Percentiles rank a stretch among this genome's conserved stretches.
phyloP scores from a whole-genome alignment of 2,797 vertebrate species.

The Luscinia megarhynchos region DNA sequence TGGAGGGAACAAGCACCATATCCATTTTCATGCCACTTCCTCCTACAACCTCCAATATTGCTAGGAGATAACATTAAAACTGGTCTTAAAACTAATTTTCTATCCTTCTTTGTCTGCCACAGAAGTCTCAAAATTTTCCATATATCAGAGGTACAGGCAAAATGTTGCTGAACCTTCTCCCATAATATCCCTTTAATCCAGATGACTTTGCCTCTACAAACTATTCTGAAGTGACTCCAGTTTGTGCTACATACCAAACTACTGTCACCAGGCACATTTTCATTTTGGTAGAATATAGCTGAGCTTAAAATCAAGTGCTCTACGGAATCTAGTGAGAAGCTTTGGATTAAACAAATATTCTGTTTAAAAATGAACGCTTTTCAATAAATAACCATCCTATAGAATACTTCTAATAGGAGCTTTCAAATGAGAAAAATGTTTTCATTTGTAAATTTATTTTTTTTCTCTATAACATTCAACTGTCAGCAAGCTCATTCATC shows the following conservation, averaged over 20 bases:
- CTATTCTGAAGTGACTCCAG: background rate
- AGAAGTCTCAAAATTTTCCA: background rate
- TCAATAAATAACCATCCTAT: background rate
- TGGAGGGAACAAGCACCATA: background rate
- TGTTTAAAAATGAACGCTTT: background rate
- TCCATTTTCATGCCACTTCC: background rate
- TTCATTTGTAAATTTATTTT: background rate
- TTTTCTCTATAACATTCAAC: background rate
- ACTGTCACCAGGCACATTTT: background rate
- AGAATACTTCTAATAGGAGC: background rate
- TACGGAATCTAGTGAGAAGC: background rate
- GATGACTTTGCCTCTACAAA: background rate
- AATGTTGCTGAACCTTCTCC: background rate
- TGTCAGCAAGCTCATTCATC: background rate
- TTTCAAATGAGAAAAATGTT: background rate
- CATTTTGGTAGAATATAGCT: background rate
- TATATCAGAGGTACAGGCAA: background rate
- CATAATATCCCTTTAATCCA: background rate
- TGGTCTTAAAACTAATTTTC: background rate
- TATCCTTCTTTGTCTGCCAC: background rate
- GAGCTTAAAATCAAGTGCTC: background rate
- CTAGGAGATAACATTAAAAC: background rate
- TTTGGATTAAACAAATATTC: conserved; percentile 18
- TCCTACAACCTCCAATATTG: background rate
- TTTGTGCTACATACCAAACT: too few relatives aligned